phyloP scores from a whole-genome alignment of 2,113 vertebrate species.

The Vidua macroura region DNA sequence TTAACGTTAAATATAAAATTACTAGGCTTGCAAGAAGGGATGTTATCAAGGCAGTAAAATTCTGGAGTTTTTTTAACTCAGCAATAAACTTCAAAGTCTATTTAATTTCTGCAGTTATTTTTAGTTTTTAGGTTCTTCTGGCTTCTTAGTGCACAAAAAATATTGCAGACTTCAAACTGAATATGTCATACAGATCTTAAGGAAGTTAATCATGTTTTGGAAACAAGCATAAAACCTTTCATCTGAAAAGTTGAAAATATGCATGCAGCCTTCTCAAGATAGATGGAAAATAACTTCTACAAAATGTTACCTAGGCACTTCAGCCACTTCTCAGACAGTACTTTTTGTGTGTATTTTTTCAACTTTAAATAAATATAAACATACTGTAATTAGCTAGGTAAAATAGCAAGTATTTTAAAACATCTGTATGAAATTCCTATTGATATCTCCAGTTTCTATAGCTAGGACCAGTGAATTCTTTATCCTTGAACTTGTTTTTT shows the following conservation, averaged over 20 bases:
- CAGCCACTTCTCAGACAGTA: neutral
- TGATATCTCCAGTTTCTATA: neutral
- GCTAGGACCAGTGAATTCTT: neutral
- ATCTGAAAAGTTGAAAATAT: neutral
- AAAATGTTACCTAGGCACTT: neutral
- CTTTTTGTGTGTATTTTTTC: neutral
- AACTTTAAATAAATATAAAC: neutral
- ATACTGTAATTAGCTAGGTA: neutral
- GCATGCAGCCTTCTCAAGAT: neutral
- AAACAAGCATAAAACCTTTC: slow-evolving; percentile 15
- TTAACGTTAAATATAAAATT: neutral
- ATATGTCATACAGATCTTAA: slow-evolving; percentile 13
- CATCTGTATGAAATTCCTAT: neutral
- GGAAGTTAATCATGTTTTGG: neutral
- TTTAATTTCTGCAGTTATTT: neutral
- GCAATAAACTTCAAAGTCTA: neutral
- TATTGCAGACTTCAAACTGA: neutral
- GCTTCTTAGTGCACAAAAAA: neutral
- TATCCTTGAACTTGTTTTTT: neutral
- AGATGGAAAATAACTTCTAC: neutral
- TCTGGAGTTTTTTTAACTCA: neutral
- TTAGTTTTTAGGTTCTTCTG: neutral
- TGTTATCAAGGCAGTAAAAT: neutral
- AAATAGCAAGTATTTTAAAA: neutral
- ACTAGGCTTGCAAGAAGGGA: neutral